Evolutionary conservation across 2,797 vertebrate genomes (phyloP).

Genomic region (Syndactyla subalaris): DNA sequence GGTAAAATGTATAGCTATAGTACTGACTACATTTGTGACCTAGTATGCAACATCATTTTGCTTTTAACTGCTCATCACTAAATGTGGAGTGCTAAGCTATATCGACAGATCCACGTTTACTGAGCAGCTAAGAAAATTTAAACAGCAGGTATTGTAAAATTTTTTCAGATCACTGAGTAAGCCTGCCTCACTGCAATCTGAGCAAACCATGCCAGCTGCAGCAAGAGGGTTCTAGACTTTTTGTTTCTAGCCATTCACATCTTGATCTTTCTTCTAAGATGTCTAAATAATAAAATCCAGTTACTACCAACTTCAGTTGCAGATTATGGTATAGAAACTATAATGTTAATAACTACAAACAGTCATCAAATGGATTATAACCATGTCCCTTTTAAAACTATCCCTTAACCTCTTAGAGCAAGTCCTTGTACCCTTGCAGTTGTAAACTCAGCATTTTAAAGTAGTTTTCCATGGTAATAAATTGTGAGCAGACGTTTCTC

Average conservation of each 20-base stretch:
- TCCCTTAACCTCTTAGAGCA: background rate
- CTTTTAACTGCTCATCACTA: background rate
- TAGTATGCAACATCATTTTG: background rate
- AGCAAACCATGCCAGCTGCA: background rate
- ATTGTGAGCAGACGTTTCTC: background rate
- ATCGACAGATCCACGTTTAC: background rate
- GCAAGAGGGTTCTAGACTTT: background rate
- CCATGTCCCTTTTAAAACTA: background rate
- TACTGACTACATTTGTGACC: background rate
- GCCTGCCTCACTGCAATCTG: background rate
- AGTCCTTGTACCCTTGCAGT: background rate
- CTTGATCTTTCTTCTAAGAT: background rate
- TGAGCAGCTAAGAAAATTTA: background rate
- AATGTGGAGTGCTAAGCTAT: background rate
- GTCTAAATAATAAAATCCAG: background rate
- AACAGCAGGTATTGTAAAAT: background rate
- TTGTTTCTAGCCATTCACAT: background rate
- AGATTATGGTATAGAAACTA: background rate
- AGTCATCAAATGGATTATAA: background rate
- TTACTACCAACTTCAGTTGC: background rate
- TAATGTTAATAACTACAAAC: background rate
- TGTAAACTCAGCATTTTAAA: background rate
- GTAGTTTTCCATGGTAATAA: background rate
- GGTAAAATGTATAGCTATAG: background rate
- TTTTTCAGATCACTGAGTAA: background rate